Evolutionary conservation across 2,888 invertebrate genomes (phyloP).

Genomic region (Platycheirus albimanus): DNA sequence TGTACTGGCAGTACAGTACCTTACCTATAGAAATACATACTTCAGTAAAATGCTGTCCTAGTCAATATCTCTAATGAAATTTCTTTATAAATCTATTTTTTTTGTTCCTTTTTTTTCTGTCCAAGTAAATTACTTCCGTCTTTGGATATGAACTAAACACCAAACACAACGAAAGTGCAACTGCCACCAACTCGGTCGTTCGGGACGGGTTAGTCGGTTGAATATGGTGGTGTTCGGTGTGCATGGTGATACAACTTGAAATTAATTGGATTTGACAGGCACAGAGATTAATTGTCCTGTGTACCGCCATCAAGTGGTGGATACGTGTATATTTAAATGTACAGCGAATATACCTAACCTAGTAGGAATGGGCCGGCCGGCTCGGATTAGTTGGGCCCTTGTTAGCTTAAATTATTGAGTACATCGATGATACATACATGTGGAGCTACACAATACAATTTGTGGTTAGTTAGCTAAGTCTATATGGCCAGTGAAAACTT

Average conservation of each 20-base stretch:
- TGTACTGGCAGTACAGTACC: conserved; percentile 18
- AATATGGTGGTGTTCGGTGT: conserved; percentile 28
- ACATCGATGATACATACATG: conserved; percentile 48
- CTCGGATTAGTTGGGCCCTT: conserved; percentile 70
- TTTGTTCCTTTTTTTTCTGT: conserved; percentile 32
- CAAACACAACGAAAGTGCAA: conserved; percentile 31
- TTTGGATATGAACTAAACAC: conserved; percentile 33
- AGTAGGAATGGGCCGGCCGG: conserved; percentile 54
- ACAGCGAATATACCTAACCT: conserved; percentile 11
- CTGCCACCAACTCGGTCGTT: conserved; percentile 1
- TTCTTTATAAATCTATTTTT: conserved; percentile 30
- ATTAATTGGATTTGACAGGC: conserved; percentile 74
- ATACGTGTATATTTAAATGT: conserved; percentile 52
- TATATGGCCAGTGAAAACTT: conserved; percentile 57
- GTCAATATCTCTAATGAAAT: conserved; percentile 47
- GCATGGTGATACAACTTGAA: conserved; percentile 68
- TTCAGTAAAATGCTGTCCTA: conserved; percentile 40
- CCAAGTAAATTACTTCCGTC: conserved; percentile 68
- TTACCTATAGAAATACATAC: too few relatives aligned
- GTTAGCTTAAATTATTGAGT: conserved; percentile 71
- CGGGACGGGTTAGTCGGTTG: conserved; percentile 1
- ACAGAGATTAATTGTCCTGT: conserved; percentile 71
- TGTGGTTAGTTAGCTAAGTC: conserved; percentile 2
- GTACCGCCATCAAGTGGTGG: conserved; percentile 68
- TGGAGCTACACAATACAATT: background rate